Base-by-base conservation (phyloP, 2,113 vertebrate species). In the Uria lomvia region DNA sequence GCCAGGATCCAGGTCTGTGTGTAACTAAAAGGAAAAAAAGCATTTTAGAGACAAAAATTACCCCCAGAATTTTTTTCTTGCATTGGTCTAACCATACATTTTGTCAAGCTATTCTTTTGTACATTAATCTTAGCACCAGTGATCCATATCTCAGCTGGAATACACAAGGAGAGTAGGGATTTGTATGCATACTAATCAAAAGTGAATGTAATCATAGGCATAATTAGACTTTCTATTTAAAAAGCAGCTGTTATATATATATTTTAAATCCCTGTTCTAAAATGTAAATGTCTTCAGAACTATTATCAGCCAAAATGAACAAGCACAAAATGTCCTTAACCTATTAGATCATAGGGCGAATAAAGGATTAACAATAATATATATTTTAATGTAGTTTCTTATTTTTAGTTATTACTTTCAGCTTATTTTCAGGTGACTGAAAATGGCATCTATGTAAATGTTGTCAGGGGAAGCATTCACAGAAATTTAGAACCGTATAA, bases 1-100 rank as follows among this genome's bases (percentile, higher is more conserved):
- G 52, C 99, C 99, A 66, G 99, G 98, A 93, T 99, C 99, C 98
- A 99, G 97, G 96, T 99, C 99, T 55, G 99, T 99, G 98, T 99
- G 99, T 52, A 99, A 97, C 99, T 99, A 94, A 84, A 98, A 97
- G 36, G 49, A 81, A 42, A 94, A 85, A 88, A 56, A 38, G 6
- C 12, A 85, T 88, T 96, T 80, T 95, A 97, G 86, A 58, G 23
- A 83, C 12, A 52, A 53, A 93, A 92, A 73, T 40, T 85, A 24
- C 7, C 60, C 11, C 12, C 5, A 43, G 53, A 30, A 7, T 16
- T 56, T 62, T 74, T 52, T 42, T 80, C 73, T 78, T 72, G 15
- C 53, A 74, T 63, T 76, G 58, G 17, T 75, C 42, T 77, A 91
- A 85, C 49, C n/a, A 42, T 27, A 47, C 22, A 24, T 91, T 91